Base-by-base conservation (phyloP, 1,140 invertebrate genomes). In the Episyrphus balteatus region DNA sequence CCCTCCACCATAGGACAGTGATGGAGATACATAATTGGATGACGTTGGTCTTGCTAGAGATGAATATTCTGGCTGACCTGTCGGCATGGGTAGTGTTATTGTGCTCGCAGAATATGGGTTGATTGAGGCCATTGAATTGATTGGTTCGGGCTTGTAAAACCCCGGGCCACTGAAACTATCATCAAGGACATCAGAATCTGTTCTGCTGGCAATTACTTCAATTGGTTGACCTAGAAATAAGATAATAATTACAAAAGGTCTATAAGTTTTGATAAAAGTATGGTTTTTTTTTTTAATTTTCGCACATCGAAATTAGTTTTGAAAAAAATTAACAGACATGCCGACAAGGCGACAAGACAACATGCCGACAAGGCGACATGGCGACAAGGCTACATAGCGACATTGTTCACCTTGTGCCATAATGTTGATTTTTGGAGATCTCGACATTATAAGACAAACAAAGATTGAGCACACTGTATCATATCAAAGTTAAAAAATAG, bases 131-230 rank as follows among this genome's bases (percentile, higher is more conserved):
- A 26, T 26, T 42, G 48, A 47, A 38, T 34, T 53, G 30, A 63
- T 43, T 14, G 57, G 18, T 11, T 61, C 56, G 2, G 59, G 57
- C 19, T 65, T 62, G 26, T 66, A 66, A 42, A 51, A 66, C 42
- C 56, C 60, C 9, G 52, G 49, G 38, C 33, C 44, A 13, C 62
- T 55, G 38, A 58, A 66, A 40, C 58, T 46, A 19, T 66, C 62
- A 54, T 66, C 60, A 5, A 26, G 21, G 21, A 26, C 21, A 26
- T 26, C 21, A 5, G 21, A 26, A 42, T 66, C 62, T 11, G 63
- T 57, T 15, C 62, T 64, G 7, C 68, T 63, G 15, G 61, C 67
- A 49, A 77, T 77, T 9, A 76, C 75, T 57, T 78, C 74, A 47
- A 77, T 76, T 40, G 70, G 70, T 55, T 73, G 74, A 51, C 69